phyloP scores from a whole-genome alignment of 2,888 invertebrate species.

The Rugalucina vietnamica region DNA sequence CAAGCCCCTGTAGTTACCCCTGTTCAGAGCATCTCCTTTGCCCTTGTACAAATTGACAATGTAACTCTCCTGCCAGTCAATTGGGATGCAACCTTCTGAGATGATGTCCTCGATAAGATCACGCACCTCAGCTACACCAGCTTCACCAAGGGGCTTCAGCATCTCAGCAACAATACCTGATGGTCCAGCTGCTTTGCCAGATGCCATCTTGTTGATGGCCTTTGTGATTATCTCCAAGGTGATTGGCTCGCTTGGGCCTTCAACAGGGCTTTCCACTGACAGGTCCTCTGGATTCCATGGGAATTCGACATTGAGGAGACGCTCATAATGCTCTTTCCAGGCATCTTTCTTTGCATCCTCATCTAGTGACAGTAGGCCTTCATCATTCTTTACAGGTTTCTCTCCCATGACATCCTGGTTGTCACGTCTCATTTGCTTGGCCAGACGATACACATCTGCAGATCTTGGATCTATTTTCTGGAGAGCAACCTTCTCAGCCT shows the following conservation, averaged over 20 bases:
- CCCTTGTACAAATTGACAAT: too few relatives aligned
- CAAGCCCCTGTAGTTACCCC: too few relatives aligned
- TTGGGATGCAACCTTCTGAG: neutral
- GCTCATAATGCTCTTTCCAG: neutral
- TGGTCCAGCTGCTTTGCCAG: constrained; percentile 3
- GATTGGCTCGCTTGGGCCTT: constrained; percentile 2
- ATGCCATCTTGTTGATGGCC: neutral
- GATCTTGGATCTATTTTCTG: neutral
- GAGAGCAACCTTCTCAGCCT: constrained; percentile 22
- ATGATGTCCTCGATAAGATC: too few relatives aligned
- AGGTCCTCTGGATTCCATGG: constrained; percentile 20
- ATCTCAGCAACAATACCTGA: constrained; percentile 13
- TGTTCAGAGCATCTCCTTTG: too few relatives aligned
- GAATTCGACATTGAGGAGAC: constrained; percentile 39
- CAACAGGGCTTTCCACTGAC: too few relatives aligned
- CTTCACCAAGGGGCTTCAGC: constrained; percentile 13
- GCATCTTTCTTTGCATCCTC: constrained; percentile 22
- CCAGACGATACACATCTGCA: too few relatives aligned
- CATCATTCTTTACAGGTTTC: constrained; percentile 16
- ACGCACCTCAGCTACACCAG: neutral
- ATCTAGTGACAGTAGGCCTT: constrained; percentile 20
- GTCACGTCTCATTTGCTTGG: too few relatives aligned
- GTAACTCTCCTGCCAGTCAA: neutral
- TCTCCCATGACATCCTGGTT: constrained; percentile 38
- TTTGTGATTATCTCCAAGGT: neutral